Evolutionary conservation across 1,140 invertebrate species (phyloP).

Genomic region (Sinonovacula constricta): DNA sequence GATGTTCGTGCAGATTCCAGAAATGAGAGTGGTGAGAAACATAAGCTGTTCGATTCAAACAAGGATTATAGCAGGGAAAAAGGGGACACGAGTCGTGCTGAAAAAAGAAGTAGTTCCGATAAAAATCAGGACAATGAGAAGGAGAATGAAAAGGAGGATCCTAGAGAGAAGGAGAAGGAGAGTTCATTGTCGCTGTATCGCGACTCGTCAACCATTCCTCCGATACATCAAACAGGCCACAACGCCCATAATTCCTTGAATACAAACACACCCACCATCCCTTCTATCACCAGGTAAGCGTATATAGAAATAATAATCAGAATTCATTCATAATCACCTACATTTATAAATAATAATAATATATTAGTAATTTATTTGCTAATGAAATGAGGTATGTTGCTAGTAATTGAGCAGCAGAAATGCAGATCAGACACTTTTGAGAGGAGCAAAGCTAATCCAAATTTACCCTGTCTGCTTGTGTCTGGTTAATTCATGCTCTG

Average conservation of each 20-base stretch:
- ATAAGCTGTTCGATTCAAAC: too few relatives aligned
- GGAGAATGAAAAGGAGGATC: constrained; percentile 46
- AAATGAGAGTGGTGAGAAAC: too few relatives aligned
- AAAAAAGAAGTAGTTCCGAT: constrained; percentile 40
- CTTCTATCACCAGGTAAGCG: constrained; percentile 62
- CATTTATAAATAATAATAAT: too few relatives aligned
- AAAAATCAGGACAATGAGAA: constrained; percentile 54
- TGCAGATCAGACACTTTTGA: too few relatives aligned
- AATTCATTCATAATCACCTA: too few relatives aligned
- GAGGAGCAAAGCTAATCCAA: too few relatives aligned
- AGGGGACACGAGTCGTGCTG: constrained; percentile 50
- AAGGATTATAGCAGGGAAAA: constrained; percentile 55
- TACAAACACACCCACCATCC: constrained; percentile 55
- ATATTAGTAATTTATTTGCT: too few relatives aligned
- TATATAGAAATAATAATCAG: too few relatives aligned
- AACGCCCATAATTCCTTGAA: constrained; percentile 54
- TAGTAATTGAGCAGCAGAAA: too few relatives aligned
- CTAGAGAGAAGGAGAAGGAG: constrained; percentile 42
- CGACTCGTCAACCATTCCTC: constrained; percentile 62
- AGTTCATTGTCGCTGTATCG: constrained; percentile 25
- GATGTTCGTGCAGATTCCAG: constrained; percentile 27
- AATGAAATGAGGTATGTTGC: too few relatives aligned
- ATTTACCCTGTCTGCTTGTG: too few relatives aligned
- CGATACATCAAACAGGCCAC: constrained; percentile 62
- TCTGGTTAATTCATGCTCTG: too few relatives aligned